phyloP scores from a whole-genome alignment of 2,113 vertebrate species.

The Daboia siamensis region DNA sequence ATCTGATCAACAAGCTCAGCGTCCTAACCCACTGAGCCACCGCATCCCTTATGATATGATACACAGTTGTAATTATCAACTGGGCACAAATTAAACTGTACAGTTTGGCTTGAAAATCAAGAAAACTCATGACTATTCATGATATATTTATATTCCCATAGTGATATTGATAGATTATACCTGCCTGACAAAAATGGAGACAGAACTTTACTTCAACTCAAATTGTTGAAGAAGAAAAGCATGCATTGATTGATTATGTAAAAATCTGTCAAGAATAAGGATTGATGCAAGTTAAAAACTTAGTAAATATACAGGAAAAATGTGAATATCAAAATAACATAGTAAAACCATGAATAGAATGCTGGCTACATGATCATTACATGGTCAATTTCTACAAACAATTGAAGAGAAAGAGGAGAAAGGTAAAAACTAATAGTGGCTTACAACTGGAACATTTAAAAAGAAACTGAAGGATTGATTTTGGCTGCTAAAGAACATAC shows the following conservation, averaged over 20 bases:
- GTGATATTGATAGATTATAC: background rate
- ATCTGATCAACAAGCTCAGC: no score
- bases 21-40: no score
- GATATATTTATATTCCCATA: background rate
- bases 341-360: background rate
- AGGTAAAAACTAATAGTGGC: background rate
- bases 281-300: background rate
- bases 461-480: background rate
- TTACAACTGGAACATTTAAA: background rate
- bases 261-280: background rate
- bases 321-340: background rate
- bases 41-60: background rate
- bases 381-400: background rate
- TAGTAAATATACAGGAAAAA: background rate
- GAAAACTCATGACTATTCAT: background rate
- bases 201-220: background rate
- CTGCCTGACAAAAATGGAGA: background rate
- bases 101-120: background rate
- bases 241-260: background rate
- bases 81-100: background rate
- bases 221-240: background rate
- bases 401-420: background rate
- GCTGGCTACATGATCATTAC: background rate
- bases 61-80: background rate
- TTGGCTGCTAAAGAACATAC: background rate